Conservation (phyloP, 2,113 vertebrate genomes). For the Centrocercus urophasianus region DNA sequence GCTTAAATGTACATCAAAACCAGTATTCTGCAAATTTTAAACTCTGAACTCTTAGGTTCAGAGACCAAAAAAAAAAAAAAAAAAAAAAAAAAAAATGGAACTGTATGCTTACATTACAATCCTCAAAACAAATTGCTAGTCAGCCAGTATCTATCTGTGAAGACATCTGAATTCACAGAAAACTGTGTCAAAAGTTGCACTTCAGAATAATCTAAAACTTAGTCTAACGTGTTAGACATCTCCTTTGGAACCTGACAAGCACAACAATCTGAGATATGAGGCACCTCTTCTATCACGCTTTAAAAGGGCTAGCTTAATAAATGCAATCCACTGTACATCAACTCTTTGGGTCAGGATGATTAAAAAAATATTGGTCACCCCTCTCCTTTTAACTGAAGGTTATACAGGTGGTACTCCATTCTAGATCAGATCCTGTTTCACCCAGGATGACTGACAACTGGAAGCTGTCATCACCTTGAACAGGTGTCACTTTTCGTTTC, state of each 20-base stretch:
- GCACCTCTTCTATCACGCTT: neutral
- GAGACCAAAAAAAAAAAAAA: neutral
- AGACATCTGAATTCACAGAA: neutral
- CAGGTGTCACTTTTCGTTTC: neutral
- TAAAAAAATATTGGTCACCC: neutral
- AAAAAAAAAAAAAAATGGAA: neutral
- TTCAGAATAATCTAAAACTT: neutral
- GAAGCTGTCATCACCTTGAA: neutral
- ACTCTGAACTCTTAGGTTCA: neutral
- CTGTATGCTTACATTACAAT: neutral
- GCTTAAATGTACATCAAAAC: neutral
- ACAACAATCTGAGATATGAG: neutral
- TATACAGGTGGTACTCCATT: fast-evolving
- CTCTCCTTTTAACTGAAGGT: neutral
- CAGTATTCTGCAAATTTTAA: neutral
- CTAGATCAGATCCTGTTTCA: neutral
- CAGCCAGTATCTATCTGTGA: neutral
- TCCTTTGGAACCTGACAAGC: neutral
- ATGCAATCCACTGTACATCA: neutral
- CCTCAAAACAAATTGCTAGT: neutral
- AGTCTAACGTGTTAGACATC: neutral
- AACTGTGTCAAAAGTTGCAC: neutral
- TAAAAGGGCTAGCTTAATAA: neutral
- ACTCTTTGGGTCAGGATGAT: neutral
- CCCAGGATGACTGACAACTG: neutral